Conservation (phyloP, 1,140 invertebrate species). For the Acyrthosiphon pisum region DNA sequence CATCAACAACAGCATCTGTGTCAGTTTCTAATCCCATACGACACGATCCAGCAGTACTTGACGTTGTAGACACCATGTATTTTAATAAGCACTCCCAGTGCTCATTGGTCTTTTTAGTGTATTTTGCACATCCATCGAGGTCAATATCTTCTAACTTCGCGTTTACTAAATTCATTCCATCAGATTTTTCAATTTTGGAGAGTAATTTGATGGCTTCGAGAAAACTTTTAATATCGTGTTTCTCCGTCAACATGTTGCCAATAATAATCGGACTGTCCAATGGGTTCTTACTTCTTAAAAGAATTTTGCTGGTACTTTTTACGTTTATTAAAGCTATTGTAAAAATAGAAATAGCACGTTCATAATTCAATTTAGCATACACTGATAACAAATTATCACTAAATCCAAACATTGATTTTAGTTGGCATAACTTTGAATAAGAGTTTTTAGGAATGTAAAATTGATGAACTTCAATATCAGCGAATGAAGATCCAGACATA, state of each 20-base stretch:
- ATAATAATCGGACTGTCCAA: conserved; percentile 77
- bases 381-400: conserved; percentile 7
- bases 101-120: conserved; percentile 68
- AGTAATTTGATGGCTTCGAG: conserved; percentile 77
- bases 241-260: conserved; percentile 79
- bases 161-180: conserved; percentile 71
- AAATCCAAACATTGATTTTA: conserved; percentile 28
- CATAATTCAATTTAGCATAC: conserved; percentile 7
- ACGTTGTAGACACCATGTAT: conserved; percentile 71
- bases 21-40: conserved; percentile 69
- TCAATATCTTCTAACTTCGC: conserved; percentile 64
- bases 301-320: conserved; percentile 73
- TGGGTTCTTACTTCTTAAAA: conserved; percentile 72
- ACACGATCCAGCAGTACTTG: conserved; percentile 74
- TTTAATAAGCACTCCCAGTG: conserved; percentile 71
- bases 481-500: neutral
- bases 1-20: conserved; percentile 69
- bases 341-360: conserved; percentile 38
- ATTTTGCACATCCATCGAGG: conserved; percentile 64
- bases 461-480: conserved; percentile 25
- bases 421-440: neutral
- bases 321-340: conserved; percentile 63
- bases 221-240: conserved; percentile 73
- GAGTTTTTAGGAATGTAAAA: conserved; percentile 2
- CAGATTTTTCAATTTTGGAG: conserved; percentile 70